Percentiles rank a stretch among this genome's conserved stretches.
These are phyloP conservation scores for Anorthoa munda DNA, from an alignment of 2,888 invertebrate species.

Conservation along the genomic window DNA sequence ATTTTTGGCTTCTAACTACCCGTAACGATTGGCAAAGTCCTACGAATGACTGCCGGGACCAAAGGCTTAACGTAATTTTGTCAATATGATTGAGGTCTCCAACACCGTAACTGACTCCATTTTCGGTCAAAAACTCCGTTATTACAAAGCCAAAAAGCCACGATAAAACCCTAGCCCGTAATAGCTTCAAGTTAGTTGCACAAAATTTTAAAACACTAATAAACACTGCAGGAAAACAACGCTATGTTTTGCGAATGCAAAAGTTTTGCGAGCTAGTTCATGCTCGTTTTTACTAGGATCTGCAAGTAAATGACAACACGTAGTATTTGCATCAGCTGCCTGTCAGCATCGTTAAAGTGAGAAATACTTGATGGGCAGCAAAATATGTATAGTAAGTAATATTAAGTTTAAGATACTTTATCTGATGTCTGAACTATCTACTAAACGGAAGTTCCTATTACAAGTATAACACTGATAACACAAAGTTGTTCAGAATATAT, in stretches of 20 bases:
- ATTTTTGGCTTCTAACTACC: too few species aligned
- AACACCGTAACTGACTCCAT: background rate
- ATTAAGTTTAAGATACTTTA: background rate
- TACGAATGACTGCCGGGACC: too few species aligned
- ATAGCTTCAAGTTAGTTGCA: constrained; percentile 18
- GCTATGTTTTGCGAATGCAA: constrained; percentile 43
- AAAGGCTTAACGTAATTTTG: too few species aligned
- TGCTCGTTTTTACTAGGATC: constrained; percentile 47
- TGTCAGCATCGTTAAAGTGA: constrained; percentile 40
- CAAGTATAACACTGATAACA: background rate
- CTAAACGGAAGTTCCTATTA: background rate
- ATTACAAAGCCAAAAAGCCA: background rate
- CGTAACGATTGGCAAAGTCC: too few species aligned
- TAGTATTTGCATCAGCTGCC: constrained; percentile 38
- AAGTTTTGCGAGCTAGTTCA: constrained; percentile 47
- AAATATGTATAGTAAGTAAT: background rate
- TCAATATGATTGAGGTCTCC: too few species aligned
- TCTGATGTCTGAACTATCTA: constrained; percentile 8
- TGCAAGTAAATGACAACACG: constrained; percentile 43
- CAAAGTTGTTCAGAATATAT: background rate
- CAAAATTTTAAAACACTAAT: constrained; percentile 44
- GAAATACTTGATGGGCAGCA: constrained; percentile 1
- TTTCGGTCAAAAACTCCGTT: background rate
- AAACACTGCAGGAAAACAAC: constrained; percentile 36
- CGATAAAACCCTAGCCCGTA: constrained; percentile 15